These are phyloP conservation scores for Nibea coibor DNA, from an alignment of 2,113 vertebrate species.

Conservation along the genomic window DNA sequence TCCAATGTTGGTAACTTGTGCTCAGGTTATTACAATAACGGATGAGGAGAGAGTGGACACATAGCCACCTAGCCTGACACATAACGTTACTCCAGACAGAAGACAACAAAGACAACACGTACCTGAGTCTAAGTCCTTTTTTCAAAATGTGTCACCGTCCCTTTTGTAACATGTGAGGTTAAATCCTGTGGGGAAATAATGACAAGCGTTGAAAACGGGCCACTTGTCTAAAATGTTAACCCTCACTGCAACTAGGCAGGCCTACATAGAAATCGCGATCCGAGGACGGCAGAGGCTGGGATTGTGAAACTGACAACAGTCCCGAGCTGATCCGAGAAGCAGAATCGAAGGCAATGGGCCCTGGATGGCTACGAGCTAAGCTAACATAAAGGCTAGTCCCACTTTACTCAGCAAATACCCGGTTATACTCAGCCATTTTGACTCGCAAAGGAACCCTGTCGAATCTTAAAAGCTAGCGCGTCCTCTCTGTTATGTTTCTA, in stretches of 20 bases:
- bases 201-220: slow-evolving; percentile 27
- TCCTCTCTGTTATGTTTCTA: slow-evolving; percentile 6
- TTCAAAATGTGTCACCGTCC: slow-evolving; percentile 64
- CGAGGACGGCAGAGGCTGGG: slow-evolving; percentile 62
- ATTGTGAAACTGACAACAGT: slow-evolving; percentile 81
- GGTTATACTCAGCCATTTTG: slow-evolving; percentile 50
- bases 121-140: slow-evolving; percentile 72
- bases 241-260: slow-evolving; percentile 35
- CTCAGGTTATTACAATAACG: not conserved
- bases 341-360: slow-evolving; percentile 73
- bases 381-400: slow-evolving; percentile 72
- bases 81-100: slow-evolving; percentile 54
- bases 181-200: slow-evolving; percentile 52
- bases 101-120: slow-evolving; percentile 80
- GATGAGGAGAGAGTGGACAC: slow-evolving; percentile 21
- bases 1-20: not conserved
- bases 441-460: not conserved
- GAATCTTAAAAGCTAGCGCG: not conserved
- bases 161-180: slow-evolving; percentile 52
- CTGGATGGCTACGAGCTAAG: slow-evolving; percentile 75
- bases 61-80: slow-evolving; percentile 55
- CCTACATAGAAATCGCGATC: slow-evolving; percentile 54
- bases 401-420: slow-evolving; percentile 63
- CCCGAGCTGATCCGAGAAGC: slow-evolving; percentile 68
- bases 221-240: slow-evolving; percentile 7